These are phyloP conservation scores for Ictidomys tridecemlineatus DNA, from an alignment of 2,113 vertebrate genomes.

Conservation along the genomic window DNA sequence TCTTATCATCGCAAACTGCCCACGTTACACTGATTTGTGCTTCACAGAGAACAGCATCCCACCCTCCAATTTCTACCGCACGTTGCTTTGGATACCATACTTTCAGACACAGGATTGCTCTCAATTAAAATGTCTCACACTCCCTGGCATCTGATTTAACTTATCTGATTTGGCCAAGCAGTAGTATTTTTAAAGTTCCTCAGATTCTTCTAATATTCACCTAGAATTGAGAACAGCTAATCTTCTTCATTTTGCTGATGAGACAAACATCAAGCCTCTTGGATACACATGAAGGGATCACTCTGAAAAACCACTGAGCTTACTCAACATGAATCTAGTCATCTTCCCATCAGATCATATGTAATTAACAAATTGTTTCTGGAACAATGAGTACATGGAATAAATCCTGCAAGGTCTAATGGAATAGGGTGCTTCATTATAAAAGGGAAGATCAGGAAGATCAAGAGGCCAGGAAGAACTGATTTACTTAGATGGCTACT, in stretches of 20 bases:
- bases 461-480: background rate
- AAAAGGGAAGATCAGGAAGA: background rate
- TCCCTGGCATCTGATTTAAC: background rate
- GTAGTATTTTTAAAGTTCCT: background rate
- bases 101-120: background rate
- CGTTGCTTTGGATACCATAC: background rate
- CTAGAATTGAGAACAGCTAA: background rate
- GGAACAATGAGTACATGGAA: background rate
- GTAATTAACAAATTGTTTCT: background rate
- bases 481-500: background rate
- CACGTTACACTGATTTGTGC: background rate
- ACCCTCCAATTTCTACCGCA: rapidly evolving
- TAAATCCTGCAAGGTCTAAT: background rate
- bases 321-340: background rate
- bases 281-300: background rate
- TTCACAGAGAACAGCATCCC: background rate
- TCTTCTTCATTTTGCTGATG: background rate
- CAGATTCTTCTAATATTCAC: background rate
- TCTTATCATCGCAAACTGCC: background rate
- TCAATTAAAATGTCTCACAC: background rate
- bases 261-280: background rate
- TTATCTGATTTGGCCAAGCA: background rate
- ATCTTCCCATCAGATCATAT: background rate
- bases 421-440: background rate
- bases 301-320: background rate